A percentile compares a stretch with the other conserved stretches of the same genome.
Evolutionary conservation across 2,797 vertebrate genomes (phyloP).

Genomic region (Crenuchus spilurus): DNA sequence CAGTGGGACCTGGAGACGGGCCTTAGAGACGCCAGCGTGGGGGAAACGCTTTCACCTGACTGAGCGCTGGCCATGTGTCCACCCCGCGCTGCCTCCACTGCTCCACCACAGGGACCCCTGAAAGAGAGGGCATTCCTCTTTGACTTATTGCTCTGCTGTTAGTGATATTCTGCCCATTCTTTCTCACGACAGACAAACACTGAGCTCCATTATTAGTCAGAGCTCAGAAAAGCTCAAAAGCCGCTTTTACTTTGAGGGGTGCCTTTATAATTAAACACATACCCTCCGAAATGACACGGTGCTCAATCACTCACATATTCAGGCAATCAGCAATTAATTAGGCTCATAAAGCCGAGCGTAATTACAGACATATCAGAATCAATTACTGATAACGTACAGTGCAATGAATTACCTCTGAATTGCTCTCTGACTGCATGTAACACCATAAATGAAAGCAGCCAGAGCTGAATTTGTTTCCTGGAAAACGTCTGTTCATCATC

Average conservation of each 20-base stretch:
- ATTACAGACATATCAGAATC: constrained; percentile 33
- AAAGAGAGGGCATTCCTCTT: constrained; percentile 45
- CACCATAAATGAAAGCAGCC: constrained; percentile 29
- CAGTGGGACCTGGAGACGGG: constrained; percentile 71
- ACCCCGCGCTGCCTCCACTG: constrained; percentile 28
- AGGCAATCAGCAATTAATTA: constrained; percentile 32
- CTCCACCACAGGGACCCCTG: constrained; percentile 28
- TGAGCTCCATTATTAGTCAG: constrained; percentile 38
- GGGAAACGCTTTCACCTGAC: constrained; percentile 51
- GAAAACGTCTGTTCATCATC: constrained; percentile 49
- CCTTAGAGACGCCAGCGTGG: constrained; percentile 68
- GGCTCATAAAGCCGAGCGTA: constrained; percentile 1
- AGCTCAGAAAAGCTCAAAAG: constrained; percentile 32
- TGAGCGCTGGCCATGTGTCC: constrained; percentile 62
- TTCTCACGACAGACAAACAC: constrained; percentile 27
- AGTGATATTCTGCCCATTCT: constrained; percentile 24
- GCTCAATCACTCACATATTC: constrained; percentile 40
- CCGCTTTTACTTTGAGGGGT: constrained; percentile 27
- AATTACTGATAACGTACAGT: constrained; percentile 11
- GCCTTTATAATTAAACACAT: constrained; percentile 36
- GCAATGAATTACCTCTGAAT: constrained; percentile 28
- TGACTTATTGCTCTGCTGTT: constrained; percentile 47
- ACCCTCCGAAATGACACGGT: constrained; percentile 18
- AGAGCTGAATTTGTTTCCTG: constrained; percentile 37
- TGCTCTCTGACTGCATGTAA: neutral